Evolutionary conservation across 2,888 invertebrate genomes (phyloP), one percentile per base, ranked within the genome.

Genomic region (Chymomyza fuscimana): DNA sequence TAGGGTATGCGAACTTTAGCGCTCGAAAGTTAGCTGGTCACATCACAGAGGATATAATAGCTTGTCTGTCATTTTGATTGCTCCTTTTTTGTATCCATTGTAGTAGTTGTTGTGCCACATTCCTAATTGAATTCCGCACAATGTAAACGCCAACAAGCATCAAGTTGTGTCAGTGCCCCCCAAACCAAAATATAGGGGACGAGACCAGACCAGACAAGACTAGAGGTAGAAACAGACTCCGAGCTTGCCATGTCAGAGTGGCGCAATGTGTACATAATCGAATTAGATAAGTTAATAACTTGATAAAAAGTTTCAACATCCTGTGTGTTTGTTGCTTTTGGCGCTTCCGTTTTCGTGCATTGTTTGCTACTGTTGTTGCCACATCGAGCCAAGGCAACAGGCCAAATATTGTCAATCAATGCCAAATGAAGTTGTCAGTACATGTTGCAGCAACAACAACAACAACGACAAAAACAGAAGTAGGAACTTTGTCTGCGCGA

Each of bases 251-350:
- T 46, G 40, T 46, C 58, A 25, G 19, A 25, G 58, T 58, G 58
- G 22, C 22, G 69, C 72, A 62, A 65, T 65, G 77, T 67, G 72
- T 63, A 79, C 86, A 83, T 85, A 85, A 87, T 85, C 87, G 87
- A 85, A 85, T 85, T 86, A 85, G 84, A 87, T 87, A 87, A 85
- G 86, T 87, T 85, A 87, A 87, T 87, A 85, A 85, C 87, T 85
- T 87, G 86, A 85, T 85, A 86, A 85, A 87, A 87, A 87, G 83
- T 86, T 87, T 78, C 80, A 75, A 70, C 80, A 66, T 66, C 32
- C 32, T 63, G 67, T 82, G 78, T 70, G 80, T 66, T 61, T 61
- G 62, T 32, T 73, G 58, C 25, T 54, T 16, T 22, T 22, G 16
- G 16, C 22, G 54, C 54, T 54, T 54, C 60, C 54, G 54, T 15